Evolutionary conservation across 64 coral and sea anemone genomes (phyloP).

Genomic region (Stichodactyla helianthus): DNA sequence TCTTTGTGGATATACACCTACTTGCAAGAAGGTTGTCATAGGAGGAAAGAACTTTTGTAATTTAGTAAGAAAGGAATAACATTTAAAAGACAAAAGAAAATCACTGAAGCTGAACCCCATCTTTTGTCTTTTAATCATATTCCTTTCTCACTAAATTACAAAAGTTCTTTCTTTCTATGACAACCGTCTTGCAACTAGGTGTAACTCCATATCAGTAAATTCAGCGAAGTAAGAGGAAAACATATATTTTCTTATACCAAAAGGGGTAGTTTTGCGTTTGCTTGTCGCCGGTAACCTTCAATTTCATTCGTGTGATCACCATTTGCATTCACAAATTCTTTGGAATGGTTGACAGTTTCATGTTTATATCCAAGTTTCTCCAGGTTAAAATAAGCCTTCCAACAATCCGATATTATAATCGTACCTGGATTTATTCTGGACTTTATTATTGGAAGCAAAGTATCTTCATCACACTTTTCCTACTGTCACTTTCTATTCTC

Average conservation of each 20-base stretch:
- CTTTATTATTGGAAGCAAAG: conserved; percentile 29
- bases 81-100: too few relatives aligned
- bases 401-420: conserved; percentile 34
- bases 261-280: conserved; percentile 3
- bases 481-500: conserved; percentile 15
- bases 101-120: too few relatives aligned
- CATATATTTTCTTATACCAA: conserved; percentile 1
- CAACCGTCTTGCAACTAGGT: too few relatives aligned
- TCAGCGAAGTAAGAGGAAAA: conserved; percentile 6
- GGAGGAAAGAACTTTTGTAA: too few relatives aligned
- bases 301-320: too few relatives aligned
- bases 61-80: too few relatives aligned
- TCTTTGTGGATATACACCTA: too few relatives aligned
- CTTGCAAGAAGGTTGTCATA: too few relatives aligned
- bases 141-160: too few relatives aligned
- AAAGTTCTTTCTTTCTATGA: too few relatives aligned
- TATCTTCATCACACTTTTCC: conserved; percentile 35
- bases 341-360: conserved; percentile 13
- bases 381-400: conserved; percentile 25
- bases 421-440: conserved; percentile 15
- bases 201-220: too few relatives aligned
- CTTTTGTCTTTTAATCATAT: too few relatives aligned
- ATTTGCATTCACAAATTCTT: conserved; percentile 33
- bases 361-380: conserved; percentile 18
- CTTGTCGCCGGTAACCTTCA: neutral